A percentile compares a stretch with the other conserved stretches of the same genome.
Evolutionary conservation across 2,113 vertebrate genomes (phyloP).

Genomic region (Pelobates fuscus): DNA sequence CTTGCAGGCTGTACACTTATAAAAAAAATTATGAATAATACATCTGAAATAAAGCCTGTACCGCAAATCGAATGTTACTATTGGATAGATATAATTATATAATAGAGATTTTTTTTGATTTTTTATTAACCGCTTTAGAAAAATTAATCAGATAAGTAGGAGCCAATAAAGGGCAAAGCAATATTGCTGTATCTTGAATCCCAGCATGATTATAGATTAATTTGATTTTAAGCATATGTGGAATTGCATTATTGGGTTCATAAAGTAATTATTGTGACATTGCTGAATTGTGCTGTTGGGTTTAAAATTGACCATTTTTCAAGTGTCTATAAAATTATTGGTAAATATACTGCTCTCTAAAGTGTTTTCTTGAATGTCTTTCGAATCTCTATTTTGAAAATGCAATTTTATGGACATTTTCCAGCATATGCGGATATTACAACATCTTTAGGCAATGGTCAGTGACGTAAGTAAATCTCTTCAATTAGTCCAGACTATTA

Average conservation of each 20-base stretch:
- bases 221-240: slow-evolving; percentile 32
- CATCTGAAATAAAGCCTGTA: too few relatives aligned
- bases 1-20: too few relatives aligned
- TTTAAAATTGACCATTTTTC: slow-evolving; percentile 2
- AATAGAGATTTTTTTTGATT: too few relatives aligned
- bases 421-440: neutral
- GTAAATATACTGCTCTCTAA: slow-evolving; percentile 4
- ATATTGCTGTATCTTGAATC: slow-evolving; percentile 24
- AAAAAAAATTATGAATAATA: too few relatives aligned
- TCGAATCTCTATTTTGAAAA: neutral
- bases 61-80: too few relatives aligned
- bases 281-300: slow-evolving; percentile 23
- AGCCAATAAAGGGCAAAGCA: neutral
- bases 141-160: slow-evolving; percentile 15
- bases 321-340: slow-evolving; percentile 4
- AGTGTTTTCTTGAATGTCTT: neutral
- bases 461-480: too few relatives aligned
- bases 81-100: too few relatives aligned
- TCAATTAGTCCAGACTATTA: too few relatives aligned
- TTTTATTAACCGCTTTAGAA: slow-evolving; percentile 15
- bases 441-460: too few relatives aligned
- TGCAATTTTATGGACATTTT: neutral
- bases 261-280: slow-evolving; percentile 36
- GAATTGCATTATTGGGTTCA: slow-evolving; percentile 26
- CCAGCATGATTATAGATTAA: slow-evolving; percentile 9